Base-by-base conservation (phyloP, 1,140 invertebrate genomes). In the Cydia pomonella region DNA sequence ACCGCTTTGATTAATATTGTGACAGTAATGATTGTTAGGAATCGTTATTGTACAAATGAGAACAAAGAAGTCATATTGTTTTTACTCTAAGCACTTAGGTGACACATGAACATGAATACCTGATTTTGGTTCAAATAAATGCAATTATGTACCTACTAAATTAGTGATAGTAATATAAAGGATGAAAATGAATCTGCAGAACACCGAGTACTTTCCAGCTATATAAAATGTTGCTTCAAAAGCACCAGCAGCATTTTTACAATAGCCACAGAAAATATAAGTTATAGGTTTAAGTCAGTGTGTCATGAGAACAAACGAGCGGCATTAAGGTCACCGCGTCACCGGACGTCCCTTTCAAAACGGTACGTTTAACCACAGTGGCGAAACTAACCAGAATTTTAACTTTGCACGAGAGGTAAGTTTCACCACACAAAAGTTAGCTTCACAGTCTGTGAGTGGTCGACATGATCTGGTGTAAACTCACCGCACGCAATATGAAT, bases 251-350 rank as follows among this genome's bases (percentile, higher is more conserved):
- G n/a, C 7, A 53, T 53, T 33, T 18, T 59, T 33, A 64, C n/a
- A 64, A 74, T 66, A 62, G 18, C 59, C 13, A 13, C 33, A 44
- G 62, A 62, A 47, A 74, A 33, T 41, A 62, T 38, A 74, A 41
- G 62, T 75, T 71, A 50, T 69, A 69, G 5, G 38, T 33, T 71
- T 76, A 79, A 75, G 75, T 74, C 44, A 74, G 73, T 72, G 72
- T 66, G 76, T 77, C 76, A 75, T 74, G 72, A 77, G 76, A 79
- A 79, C 75, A 76, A 79, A 79, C 74, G 78, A 79, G 76, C 38
- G 44, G 41, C 78, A 77, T 79, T 79, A 79, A 72, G 76, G 76
- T 62, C 78, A 75, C 74, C 27, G 25, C 63, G 25, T 27, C 63
- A 29, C 63, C 63, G 27, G 63, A 66, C 63, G 63, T 27, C 13